A percentile compares a stretch with the other conserved stretches of the same genome.
phyloP scores from a whole-genome alignment of 1,140 invertebrate genomes.

The Parasteatoda tepidariorum region DNA sequence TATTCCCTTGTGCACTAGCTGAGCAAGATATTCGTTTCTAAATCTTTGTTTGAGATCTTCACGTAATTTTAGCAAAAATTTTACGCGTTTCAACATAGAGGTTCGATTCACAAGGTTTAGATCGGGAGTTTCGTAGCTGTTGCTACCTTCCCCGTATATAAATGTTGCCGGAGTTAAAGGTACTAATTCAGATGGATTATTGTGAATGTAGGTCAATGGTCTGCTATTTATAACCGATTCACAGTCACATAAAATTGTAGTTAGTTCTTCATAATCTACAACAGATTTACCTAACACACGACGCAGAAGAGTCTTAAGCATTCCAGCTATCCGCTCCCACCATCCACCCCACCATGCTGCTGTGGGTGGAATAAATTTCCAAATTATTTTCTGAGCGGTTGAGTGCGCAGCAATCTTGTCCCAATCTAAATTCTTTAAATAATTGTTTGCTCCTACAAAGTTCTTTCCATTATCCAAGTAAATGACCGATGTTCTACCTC shows the following conservation, averaged over 20 bases:
- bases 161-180: background rate
- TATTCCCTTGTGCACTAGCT: background rate
- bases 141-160: background rate
- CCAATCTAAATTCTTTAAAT: background rate
- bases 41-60: slow-evolving; percentile 3
- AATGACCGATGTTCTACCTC: background rate
- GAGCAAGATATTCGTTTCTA: slow-evolving; percentile 9
- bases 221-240: slow-evolving; percentile 61
- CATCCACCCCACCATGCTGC: slow-evolving; percentile 24
- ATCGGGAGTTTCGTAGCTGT: background rate
- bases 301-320: slow-evolving; percentile 63
- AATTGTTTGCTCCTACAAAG: slow-evolving; percentile 63
- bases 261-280: slow-evolving; percentile 61
- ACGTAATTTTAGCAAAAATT: background rate
- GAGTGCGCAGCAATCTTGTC: background rate
- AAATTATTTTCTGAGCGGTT: background rate
- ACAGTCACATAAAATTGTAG: slow-evolving; percentile 62
- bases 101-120: background rate
- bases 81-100: background rate
- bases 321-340: slow-evolving; percentile 67
- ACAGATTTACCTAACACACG: slow-evolving; percentile 63
- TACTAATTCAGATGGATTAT: slow-evolving; percentile 1
- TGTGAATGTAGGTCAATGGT: slow-evolving; percentile 42
- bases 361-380: slow-evolving; percentile 5
- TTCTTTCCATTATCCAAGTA: slow-evolving; percentile 68